phyloP scores from a whole-genome alignment of 2,888 invertebrate genomes.

The Drosophila prostipennis region DNA sequence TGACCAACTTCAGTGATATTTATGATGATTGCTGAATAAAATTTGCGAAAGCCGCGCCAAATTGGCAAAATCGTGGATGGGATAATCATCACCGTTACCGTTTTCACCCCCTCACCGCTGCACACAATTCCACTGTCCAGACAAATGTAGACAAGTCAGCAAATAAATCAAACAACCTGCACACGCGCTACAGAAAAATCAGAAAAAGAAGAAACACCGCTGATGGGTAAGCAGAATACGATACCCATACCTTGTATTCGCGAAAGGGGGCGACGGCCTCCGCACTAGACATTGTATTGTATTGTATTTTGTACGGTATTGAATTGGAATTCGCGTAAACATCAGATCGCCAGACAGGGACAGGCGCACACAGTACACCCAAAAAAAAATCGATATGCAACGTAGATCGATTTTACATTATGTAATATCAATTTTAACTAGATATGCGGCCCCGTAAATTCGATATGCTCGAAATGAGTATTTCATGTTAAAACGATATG shows the following conservation, averaged over 20 bases:
- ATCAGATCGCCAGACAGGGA: conserved; percentile 44
- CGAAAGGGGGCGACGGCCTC: conserved; percentile 69
- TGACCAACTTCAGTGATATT: conserved; percentile 1
- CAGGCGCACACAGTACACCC: neutral
- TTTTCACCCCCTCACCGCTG: neutral
- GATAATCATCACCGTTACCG: conserved; percentile 3
- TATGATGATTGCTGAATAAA: conserved; percentile 9
- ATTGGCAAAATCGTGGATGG: conserved; percentile 9
- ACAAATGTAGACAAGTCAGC: conserved; percentile 64
- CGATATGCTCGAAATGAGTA: too few species aligned
- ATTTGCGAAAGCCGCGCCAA: conserved; percentile 7
- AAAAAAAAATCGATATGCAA: too few species aligned
- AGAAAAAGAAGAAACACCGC: conserved; percentile 4
- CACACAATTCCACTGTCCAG: conserved; percentile 12
- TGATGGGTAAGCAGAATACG: conserved; percentile 55
- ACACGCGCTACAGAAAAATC: conserved; percentile 66
- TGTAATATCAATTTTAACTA: too few species aligned
- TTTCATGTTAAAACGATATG: too few species aligned
- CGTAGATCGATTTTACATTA: too few species aligned
- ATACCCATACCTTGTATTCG: conserved; percentile 64
- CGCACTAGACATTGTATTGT: conserved; percentile 41
- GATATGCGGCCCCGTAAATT: too few species aligned
- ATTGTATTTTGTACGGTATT: conserved; percentile 28
- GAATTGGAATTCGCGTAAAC: conserved; percentile 69
- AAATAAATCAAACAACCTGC: conserved; percentile 70